These are phyloP conservation scores for Eonycteris spelaea DNA, from an alignment of 2,113 vertebrate genomes.

Conservation along the genomic window DNA sequence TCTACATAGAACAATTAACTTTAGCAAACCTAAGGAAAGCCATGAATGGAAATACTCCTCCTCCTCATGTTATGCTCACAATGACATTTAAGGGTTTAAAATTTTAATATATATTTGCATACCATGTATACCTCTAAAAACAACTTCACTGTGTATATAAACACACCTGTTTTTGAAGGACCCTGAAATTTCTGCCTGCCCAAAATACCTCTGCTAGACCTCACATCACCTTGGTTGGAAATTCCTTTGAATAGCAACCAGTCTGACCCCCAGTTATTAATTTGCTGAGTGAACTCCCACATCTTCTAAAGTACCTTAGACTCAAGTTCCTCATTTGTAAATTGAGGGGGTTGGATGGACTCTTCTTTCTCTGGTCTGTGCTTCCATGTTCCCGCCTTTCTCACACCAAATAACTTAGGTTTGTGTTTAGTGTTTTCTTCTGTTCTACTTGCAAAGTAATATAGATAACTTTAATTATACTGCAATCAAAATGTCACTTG, in stretches of 20 bases:
- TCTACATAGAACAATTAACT: background rate
- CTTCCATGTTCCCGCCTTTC: background rate
- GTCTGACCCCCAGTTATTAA: background rate
- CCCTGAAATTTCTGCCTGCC: background rate
- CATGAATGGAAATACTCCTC: background rate
- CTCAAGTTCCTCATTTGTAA: conserved; percentile 33
- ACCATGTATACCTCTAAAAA: background rate
- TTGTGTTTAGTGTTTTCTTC: conserved; percentile 14
- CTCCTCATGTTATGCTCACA: background rate
- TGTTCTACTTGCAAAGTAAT: background rate
- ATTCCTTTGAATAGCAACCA: background rate
- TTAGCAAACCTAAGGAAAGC: background rate
- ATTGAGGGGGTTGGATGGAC: background rate
- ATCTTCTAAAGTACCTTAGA: background rate
- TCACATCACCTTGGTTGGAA: background rate
- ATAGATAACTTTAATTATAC: conserved; percentile 45
- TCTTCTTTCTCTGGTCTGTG: background rate
- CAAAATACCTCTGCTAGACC: background rate
- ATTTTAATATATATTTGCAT: conserved; percentile 34
- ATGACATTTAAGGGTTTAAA: background rate
- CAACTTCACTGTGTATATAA: background rate
- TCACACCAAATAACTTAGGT: background rate
- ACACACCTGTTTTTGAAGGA: background rate
- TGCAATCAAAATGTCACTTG: conserved; percentile 36
- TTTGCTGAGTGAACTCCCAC: background rate